Conservation (phyloP, 2,888 invertebrate species). For the Caenorhabditis wallacei region DNA sequence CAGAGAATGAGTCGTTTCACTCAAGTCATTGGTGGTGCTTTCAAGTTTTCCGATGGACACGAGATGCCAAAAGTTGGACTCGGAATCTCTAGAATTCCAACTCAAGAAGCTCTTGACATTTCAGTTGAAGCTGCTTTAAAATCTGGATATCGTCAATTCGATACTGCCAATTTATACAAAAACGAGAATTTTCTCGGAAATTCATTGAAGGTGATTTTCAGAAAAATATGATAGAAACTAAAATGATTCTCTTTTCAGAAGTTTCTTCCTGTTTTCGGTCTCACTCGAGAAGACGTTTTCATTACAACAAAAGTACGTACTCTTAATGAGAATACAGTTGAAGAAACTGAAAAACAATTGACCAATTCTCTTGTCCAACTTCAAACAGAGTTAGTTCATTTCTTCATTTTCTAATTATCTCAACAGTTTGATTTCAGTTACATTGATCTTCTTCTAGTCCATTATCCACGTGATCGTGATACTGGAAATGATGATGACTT, state of each 20-base stretch:
- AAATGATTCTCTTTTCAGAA: constrained; percentile 81
- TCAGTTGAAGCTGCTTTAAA: constrained; percentile 71
- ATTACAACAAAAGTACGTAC: constrained; percentile 89
- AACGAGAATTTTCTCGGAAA: constrained; percentile 88
- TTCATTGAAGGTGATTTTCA: constrained; percentile 84
- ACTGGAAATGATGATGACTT: constrained; percentile 63
- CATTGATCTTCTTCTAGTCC: constrained; percentile 71
- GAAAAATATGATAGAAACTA: not conserved
- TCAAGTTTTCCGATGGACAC: constrained; percentile 65
- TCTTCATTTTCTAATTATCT: not conserved
- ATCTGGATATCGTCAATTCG: constrained; percentile 88
- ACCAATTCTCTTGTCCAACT: constrained; percentile 69
- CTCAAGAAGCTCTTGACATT: constrained; percentile 66
- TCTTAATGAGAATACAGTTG: constrained; percentile 65
- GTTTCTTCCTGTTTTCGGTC: constrained; percentile 87
- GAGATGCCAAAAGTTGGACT: constrained; percentile 75
- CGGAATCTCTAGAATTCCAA: constrained; percentile 74
- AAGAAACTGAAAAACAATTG: constrained; percentile 63
- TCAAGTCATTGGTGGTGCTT: constrained; percentile 61
- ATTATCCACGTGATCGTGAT: constrained; percentile 72
- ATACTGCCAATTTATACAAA: constrained; percentile 89
- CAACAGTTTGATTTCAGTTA: constrained; percentile 56
- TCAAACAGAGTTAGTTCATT: constrained; percentile 64
- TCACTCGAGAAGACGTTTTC: constrained; percentile 89
- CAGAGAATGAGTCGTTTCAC: constrained; percentile 57